Conservation (phyloP, 2,113 vertebrate species). For the Lontra canadensis region DNA sequence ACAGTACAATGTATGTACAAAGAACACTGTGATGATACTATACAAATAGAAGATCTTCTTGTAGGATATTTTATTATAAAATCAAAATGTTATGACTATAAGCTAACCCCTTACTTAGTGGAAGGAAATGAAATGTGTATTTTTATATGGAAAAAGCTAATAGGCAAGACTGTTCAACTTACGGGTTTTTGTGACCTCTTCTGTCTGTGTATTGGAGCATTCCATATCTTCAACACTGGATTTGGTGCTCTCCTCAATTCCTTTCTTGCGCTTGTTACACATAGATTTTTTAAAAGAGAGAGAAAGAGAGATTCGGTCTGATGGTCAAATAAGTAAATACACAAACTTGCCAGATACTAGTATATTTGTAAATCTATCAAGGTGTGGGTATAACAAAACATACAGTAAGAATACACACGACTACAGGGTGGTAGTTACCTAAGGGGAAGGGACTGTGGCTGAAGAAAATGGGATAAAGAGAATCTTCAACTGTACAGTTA, state of each 20-base stretch:
- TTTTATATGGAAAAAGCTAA: not conserved
- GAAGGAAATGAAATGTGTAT: not conserved
- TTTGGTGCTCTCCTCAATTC: constrained; percentile 48
- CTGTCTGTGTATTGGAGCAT: constrained; percentile 61
- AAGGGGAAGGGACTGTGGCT: not conserved
- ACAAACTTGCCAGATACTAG: not conserved
- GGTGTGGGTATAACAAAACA: not conserved
- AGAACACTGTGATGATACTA: not conserved
- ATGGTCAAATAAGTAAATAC: not conserved
- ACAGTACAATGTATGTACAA: not conserved
- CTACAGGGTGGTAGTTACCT: too few species aligned
- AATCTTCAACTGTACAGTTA: fast-evolving
- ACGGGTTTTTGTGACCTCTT: constrained; percentile 69
- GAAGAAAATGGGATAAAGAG: not conserved
- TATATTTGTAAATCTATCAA: not conserved
- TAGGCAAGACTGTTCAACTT: constrained; percentile 59
- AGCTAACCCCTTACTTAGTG: not conserved
- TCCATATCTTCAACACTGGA: constrained; percentile 68
- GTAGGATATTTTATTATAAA: not conserved
- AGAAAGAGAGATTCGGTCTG: not conserved
- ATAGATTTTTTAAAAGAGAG: not conserved
- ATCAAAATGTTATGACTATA: not conserved
- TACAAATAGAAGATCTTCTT: not conserved
- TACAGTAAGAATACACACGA: not conserved
- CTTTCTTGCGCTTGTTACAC: constrained; percentile 78